Evolutionary conservation across 2,888 invertebrate species (phyloP).

Genomic region (Leptura quadrifasciata): DNA sequence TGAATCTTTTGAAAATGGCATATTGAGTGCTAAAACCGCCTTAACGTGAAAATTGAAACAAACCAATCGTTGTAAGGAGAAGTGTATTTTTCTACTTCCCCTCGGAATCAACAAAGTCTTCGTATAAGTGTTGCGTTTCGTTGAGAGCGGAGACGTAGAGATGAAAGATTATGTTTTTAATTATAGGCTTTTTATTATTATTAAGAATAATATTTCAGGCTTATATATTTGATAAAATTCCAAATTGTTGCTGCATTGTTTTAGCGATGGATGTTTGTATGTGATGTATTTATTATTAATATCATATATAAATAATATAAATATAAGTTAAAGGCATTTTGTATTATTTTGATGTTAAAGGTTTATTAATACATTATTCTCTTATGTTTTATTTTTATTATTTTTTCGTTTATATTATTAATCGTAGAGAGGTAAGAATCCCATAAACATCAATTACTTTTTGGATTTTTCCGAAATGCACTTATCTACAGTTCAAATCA

Average conservation of each 20-base stretch:
- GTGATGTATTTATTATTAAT: conserved; percentile 68
- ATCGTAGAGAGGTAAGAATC: too few relatives aligned
- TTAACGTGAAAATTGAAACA: too few relatives aligned
- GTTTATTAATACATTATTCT: conserved; percentile 51
- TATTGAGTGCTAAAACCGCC: too few relatives aligned
- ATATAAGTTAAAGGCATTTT: conserved; percentile 60
- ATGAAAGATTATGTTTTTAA: conserved; percentile 28
- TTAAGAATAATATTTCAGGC: conserved; percentile 39
- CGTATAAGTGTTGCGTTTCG: background rate
- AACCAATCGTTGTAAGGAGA: too few relatives aligned
- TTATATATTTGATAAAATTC: conserved; percentile 51
- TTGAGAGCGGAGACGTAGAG: background rate
- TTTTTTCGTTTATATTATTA: background rate
- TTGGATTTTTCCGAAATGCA: too few relatives aligned
- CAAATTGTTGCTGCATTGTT: conserved; percentile 61
- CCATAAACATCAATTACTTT: too few relatives aligned
- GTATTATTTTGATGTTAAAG: conserved; percentile 60
- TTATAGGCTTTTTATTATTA: conserved; percentile 39
- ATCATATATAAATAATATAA: conserved; percentile 63
- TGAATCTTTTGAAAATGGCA: too few relatives aligned
- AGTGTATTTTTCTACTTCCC: background rate
- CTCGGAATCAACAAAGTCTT: background rate
- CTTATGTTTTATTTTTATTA: conserved; percentile 40
- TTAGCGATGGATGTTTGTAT: conserved; percentile 66
- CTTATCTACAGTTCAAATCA: too few relatives aligned